Evolutionary conservation across 2,797 vertebrate species (phyloP).

Genomic region (Sciurus carolinensis): DNA sequence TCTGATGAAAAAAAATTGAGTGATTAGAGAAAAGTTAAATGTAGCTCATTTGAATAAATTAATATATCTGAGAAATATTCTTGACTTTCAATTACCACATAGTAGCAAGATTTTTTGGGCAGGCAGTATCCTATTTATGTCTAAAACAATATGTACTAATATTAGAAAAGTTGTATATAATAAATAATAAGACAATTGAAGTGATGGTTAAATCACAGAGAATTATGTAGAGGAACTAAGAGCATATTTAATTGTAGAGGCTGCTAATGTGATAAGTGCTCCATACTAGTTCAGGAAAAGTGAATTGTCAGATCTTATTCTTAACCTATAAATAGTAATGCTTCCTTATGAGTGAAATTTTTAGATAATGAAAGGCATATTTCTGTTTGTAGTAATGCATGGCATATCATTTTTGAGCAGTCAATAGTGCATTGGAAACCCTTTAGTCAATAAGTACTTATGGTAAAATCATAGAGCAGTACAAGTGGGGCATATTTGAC

Average conservation of each 20-base stretch:
- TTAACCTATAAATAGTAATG: constrained; percentile 67
- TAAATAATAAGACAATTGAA: constrained; percentile 67
- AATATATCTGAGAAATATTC: constrained; percentile 68
- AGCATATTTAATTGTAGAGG: constrained; percentile 52
- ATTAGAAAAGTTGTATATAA: constrained; percentile 67
- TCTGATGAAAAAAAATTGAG: constrained; percentile 70
- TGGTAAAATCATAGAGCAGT: constrained; percentile 32
- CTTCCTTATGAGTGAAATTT: constrained; percentile 68
- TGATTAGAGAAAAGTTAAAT: constrained; percentile 71
- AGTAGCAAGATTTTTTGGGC: constrained; percentile 75
- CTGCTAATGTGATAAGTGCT: constrained; percentile 70
- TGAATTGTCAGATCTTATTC: constrained; percentile 68
- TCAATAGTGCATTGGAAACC: constrained; percentile 35
- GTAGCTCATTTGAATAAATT: constrained; percentile 73
- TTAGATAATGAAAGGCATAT: constrained; percentile 70
- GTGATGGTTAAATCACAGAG: constrained; percentile 29
- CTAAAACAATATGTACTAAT: constrained; percentile 62
- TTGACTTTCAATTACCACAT: constrained; percentile 73
- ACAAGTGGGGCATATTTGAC: constrained; percentile 6
- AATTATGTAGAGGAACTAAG: constrained; percentile 73
- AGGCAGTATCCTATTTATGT: constrained; percentile 72
- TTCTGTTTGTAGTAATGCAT: constrained; percentile 67
- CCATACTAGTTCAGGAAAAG: constrained; percentile 58
- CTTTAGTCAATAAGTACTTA: constrained; percentile 60
- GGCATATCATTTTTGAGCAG: constrained; percentile 52